Percentiles rank a stretch among this genome's conserved stretches.
phyloP scores from a whole-genome alignment of 2,797 vertebrate species.

The Antennarius maculatus region DNA sequence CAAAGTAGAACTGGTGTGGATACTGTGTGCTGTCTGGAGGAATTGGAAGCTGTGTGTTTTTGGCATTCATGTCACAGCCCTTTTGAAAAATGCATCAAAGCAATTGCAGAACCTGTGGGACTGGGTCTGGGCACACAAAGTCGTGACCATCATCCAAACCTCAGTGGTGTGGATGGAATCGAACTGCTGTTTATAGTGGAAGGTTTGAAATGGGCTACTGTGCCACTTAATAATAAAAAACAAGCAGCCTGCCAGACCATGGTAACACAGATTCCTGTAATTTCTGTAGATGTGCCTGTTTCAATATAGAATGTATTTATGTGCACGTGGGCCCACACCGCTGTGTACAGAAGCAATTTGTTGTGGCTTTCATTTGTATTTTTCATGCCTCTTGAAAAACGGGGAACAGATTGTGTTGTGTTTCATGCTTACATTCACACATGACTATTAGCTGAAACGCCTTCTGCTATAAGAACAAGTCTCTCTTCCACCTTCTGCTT shows the following conservation, averaged over 20 bases:
- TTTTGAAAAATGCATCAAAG: slow-evolving; percentile 83
- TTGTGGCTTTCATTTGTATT: slow-evolving; percentile 35
- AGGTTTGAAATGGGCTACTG: slow-evolving; percentile 53
- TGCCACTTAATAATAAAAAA: slow-evolving; percentile 58
- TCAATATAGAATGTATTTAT: slow-evolving; percentile 26
- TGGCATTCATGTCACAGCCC: slow-evolving; percentile 75
- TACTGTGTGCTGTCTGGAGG: slow-evolving; percentile 60
- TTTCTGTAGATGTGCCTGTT: slow-evolving; percentile 38
- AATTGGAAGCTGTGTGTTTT: slow-evolving; percentile 62
- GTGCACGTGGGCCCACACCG: background rate
- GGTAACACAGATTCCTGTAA: slow-evolving; percentile 39
- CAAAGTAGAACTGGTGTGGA: slow-evolving; percentile 58
- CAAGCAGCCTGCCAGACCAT: slow-evolving; percentile 26
- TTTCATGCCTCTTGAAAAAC: slow-evolving; percentile 51
- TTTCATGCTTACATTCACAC: slow-evolving; percentile 69
- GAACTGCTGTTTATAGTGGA: slow-evolving; percentile 45
- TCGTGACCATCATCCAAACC: slow-evolving; percentile 73
- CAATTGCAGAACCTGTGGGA: slow-evolving; percentile 68
- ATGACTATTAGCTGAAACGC: slow-evolving; percentile 63
- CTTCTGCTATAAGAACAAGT: slow-evolving; percentile 64
- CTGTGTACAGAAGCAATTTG: slow-evolving; percentile 50
- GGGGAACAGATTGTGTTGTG: slow-evolving; percentile 73
- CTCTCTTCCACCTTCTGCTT: slow-evolving; percentile 66
- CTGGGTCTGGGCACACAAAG: slow-evolving; percentile 71
- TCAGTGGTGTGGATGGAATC: slow-evolving; percentile 48